A percentile compares a stretch with the other conserved stretches of the same genome.
These are phyloP conservation scores for Bradypus variegatus DNA, from an alignment of 2,797 vertebrate genomes.

Conservation along the genomic window DNA sequence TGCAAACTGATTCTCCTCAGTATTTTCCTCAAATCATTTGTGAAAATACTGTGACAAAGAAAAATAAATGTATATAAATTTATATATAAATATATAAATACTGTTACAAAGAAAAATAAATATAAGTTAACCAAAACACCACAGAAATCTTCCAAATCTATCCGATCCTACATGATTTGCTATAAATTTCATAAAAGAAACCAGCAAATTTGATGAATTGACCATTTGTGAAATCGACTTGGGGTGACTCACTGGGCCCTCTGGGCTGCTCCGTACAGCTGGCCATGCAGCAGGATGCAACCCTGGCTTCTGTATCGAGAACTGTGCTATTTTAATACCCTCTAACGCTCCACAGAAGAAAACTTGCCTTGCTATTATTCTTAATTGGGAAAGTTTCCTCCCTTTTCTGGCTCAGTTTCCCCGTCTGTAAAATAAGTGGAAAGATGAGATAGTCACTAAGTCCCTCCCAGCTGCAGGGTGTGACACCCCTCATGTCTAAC, in stretches of 20 bases:
- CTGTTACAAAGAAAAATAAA: not conserved
- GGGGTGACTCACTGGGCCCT: not conserved
- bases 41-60: too few species aligned
- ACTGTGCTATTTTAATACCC: not conserved
- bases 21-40: not conserved
- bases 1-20: not conserved
- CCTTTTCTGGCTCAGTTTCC: not conserved
- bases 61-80: too few species aligned
- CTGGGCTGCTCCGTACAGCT: accelerated
- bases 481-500: accelerated
- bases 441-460: not conserved
- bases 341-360: not conserved
- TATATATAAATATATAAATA: too few species aligned
- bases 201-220: not conserved
- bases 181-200: not conserved
- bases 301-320: not conserved
- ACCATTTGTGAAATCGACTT: not conserved
- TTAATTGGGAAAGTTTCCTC: not conserved
- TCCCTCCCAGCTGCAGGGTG: not conserved
- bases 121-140: not conserved
- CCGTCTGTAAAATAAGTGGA: not conserved
- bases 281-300: not conserved
- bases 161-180: not conserved
- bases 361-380: not conserved
- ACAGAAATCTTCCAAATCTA: not conserved